These are phyloP conservation scores for Drosophila rubida DNA, from an alignment of 2,888 invertebrate species.

Conservation along the genomic window DNA sequence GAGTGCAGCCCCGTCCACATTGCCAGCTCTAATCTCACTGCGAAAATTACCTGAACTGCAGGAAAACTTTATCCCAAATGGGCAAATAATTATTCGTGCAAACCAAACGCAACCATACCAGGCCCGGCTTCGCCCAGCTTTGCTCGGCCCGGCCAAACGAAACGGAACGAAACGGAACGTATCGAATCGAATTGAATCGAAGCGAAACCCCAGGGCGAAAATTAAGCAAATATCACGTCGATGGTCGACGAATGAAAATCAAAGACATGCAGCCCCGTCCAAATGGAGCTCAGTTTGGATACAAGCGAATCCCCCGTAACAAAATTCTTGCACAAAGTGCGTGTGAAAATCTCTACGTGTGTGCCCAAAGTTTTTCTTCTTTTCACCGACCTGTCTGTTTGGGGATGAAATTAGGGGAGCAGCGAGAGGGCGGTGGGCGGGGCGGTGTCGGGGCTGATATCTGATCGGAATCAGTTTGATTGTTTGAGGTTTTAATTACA, in stretches of 20 bases:
- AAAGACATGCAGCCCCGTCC: conserved; percentile 41
- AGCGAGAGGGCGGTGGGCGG: too few species aligned
- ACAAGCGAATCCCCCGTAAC: conserved; percentile 38
- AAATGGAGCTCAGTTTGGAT: conserved; percentile 32
- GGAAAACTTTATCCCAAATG: conserved; percentile 70
- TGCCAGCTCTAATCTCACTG: conserved; percentile 27
- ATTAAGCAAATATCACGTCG: conserved; percentile 78
- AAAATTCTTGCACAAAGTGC: conserved; percentile 61
- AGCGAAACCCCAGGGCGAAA: conserved; percentile 45
- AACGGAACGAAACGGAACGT: conserved; percentile 6
- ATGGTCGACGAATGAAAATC: conserved; percentile 46
- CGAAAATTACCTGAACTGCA: conserved; percentile 35
- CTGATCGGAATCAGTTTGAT: conserved; percentile 48
- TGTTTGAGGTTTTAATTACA: conserved; percentile 74
- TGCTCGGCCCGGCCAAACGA: conserved; percentile 21
- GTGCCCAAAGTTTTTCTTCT: conserved; percentile 46
- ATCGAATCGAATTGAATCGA: conserved; percentile 11
- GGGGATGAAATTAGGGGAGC: background rate
- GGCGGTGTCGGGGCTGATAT: conserved; percentile 18
- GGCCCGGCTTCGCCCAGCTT: too few species aligned
- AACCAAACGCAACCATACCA: conserved; percentile 35
- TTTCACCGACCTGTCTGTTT: background rate
- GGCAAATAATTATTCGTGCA: conserved; percentile 76
- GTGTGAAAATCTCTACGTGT: conserved; percentile 67
- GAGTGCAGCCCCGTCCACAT: conserved; percentile 32